phyloP scores from a whole-genome alignment of 2,797 vertebrate species.

The Stomatorhinus walkeri region DNA sequence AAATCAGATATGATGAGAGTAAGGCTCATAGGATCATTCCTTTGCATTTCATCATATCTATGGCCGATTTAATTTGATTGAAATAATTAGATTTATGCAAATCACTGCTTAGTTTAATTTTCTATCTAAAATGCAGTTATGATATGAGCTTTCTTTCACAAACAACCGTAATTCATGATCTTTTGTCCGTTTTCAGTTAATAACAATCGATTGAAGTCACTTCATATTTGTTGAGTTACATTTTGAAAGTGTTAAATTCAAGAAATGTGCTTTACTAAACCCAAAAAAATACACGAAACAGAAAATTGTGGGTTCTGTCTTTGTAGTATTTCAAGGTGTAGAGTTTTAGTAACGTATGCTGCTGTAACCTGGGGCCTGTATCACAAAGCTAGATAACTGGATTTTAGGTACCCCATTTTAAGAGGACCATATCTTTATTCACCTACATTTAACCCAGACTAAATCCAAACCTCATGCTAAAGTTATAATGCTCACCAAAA shows the following conservation, averaged over 20 bases:
- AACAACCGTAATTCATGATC: neutral
- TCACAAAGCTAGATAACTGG: neutral
- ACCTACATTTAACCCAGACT: neutral
- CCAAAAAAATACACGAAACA: neutral
- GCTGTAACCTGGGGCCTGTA: neutral
- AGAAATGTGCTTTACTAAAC: neutral
- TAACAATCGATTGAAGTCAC: neutral
- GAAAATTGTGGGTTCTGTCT: neutral
- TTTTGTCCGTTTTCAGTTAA: neutral
- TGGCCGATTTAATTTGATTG: slow-evolving; percentile 9
- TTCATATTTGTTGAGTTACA: neutral
- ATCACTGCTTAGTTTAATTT: slow-evolving; percentile 13
- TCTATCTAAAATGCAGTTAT: neutral
- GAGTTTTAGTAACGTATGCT: neutral
- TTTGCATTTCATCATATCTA: slow-evolving; percentile 18
- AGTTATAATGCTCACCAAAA: neutral
- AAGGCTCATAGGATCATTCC: neutral
- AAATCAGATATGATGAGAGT: slow-evolving; percentile 32
- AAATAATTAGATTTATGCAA: slow-evolving; percentile 20
- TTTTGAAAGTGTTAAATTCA: neutral
- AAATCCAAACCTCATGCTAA: neutral
- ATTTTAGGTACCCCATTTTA: neutral
- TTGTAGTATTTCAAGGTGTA: neutral
- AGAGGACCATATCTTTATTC: neutral
- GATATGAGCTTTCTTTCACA: neutral